Evolutionary conservation across 2,888 invertebrate species (phyloP).

Genomic region (Nephrotoma guestfalica): DNA sequence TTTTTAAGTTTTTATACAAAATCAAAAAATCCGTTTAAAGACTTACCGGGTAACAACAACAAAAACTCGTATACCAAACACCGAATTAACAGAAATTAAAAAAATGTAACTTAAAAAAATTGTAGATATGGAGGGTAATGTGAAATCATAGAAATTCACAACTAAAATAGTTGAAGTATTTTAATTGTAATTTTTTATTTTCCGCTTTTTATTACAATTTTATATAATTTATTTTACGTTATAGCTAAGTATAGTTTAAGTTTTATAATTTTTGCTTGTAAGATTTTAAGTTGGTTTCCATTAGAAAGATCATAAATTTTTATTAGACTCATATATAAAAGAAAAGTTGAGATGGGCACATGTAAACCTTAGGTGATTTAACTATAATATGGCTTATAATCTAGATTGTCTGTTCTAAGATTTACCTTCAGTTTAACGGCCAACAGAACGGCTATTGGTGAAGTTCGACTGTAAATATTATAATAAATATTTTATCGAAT

Average conservation of each 20-base stretch:
- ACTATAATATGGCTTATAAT: too few relatives aligned
- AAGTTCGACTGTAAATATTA: too few relatives aligned
- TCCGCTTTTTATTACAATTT: not conserved
- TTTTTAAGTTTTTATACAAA: not conserved
- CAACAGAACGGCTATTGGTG: too few relatives aligned
- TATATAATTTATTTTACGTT: not conserved
- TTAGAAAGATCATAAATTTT: not conserved
- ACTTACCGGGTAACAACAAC: not conserved
- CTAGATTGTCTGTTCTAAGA: too few relatives aligned
- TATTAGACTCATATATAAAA: too few relatives aligned
- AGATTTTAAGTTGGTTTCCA: not conserved
- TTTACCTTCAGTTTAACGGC: too few relatives aligned
- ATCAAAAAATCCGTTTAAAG: not conserved
- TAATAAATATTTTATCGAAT: too few relatives aligned
- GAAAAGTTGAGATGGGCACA: too few relatives aligned
- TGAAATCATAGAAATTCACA: not conserved
- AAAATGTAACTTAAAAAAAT: not conserved
- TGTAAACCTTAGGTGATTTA: too few relatives aligned
- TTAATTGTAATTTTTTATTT: not conserved
- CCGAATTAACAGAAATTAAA: not conserved
- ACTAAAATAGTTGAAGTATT: not conserved
- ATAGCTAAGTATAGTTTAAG: not conserved
- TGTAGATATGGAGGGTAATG: not conserved
- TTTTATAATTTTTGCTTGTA: not conserved
- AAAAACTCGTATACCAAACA: too few relatives aligned